Evolutionary conservation across 2,888 invertebrate species (phyloP).

Genomic region (Andrena trimmerana): DNA sequence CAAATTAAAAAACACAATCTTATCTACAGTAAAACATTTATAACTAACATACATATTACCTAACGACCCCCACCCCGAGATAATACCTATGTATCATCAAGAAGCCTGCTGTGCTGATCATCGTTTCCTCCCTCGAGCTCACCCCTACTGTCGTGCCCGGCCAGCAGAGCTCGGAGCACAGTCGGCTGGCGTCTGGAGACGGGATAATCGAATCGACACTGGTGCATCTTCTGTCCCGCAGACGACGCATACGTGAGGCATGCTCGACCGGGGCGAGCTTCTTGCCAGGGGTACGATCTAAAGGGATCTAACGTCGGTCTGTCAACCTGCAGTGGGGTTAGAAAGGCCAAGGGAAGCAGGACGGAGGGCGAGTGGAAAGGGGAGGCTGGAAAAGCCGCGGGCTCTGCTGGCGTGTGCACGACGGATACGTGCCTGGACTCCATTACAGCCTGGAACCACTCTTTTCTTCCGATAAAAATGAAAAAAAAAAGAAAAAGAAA

Average conservation of each 20-base stretch:
- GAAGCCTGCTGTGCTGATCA: not conserved
- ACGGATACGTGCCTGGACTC: constrained; percentile 80
- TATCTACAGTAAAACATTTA: no score
- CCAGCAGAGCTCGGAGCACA: not conserved
- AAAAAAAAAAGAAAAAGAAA: constrained; percentile 59
- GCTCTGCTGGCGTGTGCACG: constrained; percentile 81
- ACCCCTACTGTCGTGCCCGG: not conserved
- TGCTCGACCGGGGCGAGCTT: not conserved
- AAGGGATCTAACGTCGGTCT: constrained; percentile 72
- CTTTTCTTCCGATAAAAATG: constrained; percentile 78
- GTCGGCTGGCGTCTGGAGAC: not conserved
- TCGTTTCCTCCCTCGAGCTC: constrained; percentile 4
- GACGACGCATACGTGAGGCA: constrained; percentile 25
- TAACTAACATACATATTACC: not conserved
- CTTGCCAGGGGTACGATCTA: constrained; percentile 24
- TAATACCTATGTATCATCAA: not conserved
- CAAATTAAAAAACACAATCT: no score
- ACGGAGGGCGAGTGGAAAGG: constrained; percentile 44
- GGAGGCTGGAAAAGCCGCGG: constrained; percentile 78
- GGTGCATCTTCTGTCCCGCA: constrained; percentile 1
- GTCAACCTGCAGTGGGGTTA: constrained; percentile 66
- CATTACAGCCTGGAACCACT: constrained; percentile 76
- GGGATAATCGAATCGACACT: constrained; percentile 11
- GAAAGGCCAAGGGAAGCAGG: constrained; percentile 28
- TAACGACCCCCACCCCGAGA: not conserved